Conservation (phyloP, 2,113 vertebrate genomes). For the Syngnathus floridae region DNA sequence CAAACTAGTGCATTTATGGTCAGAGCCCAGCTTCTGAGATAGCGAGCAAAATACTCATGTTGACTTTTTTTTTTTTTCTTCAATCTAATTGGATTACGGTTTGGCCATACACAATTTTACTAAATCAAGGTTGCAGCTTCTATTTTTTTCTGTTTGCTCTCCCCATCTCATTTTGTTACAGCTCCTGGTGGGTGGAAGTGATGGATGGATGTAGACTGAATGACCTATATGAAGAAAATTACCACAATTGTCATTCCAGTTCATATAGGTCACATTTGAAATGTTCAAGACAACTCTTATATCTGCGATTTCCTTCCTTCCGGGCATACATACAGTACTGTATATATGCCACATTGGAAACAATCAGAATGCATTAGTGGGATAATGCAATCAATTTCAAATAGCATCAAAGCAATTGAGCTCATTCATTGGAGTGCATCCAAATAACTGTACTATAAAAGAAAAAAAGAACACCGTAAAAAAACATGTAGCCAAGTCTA, state of each 20-base stretch:
- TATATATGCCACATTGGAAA: constrained; percentile 13
- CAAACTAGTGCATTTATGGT: constrained; percentile 47
- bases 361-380: constrained; percentile 37
- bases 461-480: too few species aligned
- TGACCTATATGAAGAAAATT: constrained; percentile 44
- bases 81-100: constrained; percentile 56
- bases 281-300: constrained; percentile 17
- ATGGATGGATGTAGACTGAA: constrained; percentile 39
- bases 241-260: constrained; percentile 29
- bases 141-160: constrained; percentile 17
- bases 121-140: constrained; percentile 12
- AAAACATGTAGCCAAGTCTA: constrained; percentile 7
- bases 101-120: constrained; percentile 22
- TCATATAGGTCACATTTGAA: constrained; percentile 30
- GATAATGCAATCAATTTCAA: constrained; percentile 32
- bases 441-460: background rate
- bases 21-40: constrained; percentile 37
- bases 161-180: constrained; percentile 20
- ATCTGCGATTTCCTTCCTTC: constrained; percentile 35
- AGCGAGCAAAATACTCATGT: constrained; percentile 47
- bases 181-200: constrained; percentile 32
- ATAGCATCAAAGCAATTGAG: constrained; percentile 20
- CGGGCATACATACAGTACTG: constrained; percentile 8
- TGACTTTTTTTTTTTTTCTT: constrained; percentile 41
- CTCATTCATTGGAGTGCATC: background rate